These are phyloP conservation scores for Harpegnathos saltator DNA, from an alignment of 1,140 invertebrate species.

Conservation along the genomic window DNA sequence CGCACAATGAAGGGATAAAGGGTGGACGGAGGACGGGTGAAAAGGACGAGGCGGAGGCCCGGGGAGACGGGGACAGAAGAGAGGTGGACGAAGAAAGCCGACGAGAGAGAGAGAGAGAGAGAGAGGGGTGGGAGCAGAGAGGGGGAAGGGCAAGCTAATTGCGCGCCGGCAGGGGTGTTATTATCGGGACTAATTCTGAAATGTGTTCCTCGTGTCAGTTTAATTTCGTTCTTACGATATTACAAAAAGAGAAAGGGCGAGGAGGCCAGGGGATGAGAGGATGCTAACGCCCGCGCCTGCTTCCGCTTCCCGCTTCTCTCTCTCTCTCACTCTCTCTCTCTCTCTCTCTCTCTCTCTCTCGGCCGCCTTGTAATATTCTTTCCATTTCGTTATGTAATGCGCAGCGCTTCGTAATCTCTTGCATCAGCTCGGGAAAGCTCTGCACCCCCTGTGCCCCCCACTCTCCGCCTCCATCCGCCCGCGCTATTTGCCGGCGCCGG, in stretches of 20 bases:
- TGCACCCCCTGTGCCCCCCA: too few relatives aligned
- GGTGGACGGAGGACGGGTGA: not conserved
- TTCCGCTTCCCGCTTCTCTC: too few relatives aligned
- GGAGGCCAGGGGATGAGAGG: too few relatives aligned
- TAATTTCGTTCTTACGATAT: constrained; percentile 44
- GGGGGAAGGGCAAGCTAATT: constrained; percentile 22
- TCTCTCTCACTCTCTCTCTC: not conserved
- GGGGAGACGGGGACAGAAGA: too few relatives aligned
- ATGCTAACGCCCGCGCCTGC: not conserved
- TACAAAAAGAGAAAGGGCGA: not conserved
- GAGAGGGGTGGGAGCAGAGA: not conserved
- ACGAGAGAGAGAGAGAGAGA: too few relatives aligned
- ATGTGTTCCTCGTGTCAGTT: constrained; percentile 38
- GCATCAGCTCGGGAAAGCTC: constrained; percentile 38
- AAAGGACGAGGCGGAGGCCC: not conserved
- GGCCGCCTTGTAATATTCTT: constrained; percentile 37
- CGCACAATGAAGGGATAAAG: constrained; percentile 22
- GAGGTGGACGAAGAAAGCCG: too few relatives aligned
- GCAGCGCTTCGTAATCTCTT: constrained; percentile 52
- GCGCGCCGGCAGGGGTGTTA: constrained; percentile 13
- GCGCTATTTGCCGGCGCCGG: constrained; percentile 32
- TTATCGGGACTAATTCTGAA: constrained; percentile 52
- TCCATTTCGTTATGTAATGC: constrained; percentile 53
- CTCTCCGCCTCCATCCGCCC: too few relatives aligned
- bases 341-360: too few relatives aligned